Evolutionary conservation across 2,113 vertebrate genomes (phyloP).

Genomic region (Platanista minor): DNA sequence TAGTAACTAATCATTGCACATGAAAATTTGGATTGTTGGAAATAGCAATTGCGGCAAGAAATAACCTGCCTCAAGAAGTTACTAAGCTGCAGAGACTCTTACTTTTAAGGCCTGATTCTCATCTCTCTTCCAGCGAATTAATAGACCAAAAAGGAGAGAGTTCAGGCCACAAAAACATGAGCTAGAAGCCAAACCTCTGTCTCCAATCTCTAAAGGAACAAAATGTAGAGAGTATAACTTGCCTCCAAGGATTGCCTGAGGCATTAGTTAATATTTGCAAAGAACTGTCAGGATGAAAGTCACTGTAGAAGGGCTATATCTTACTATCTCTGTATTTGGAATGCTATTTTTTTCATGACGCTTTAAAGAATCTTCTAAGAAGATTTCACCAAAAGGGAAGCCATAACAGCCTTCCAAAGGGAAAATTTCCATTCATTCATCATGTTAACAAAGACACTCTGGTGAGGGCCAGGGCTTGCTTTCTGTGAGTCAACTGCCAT

Average conservation of each 20-base stretch:
- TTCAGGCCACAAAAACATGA: not conserved
- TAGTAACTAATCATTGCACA: not conserved
- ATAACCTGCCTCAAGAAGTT: not conserved
- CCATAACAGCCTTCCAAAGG: not conserved
- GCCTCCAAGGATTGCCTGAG: not conserved
- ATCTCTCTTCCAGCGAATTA: not conserved
- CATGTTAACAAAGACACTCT: not conserved
- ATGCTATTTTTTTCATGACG: not conserved
- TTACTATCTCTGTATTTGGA: not conserved
- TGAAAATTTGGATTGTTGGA: not conserved
- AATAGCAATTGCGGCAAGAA: not conserved
- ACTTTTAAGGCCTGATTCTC: not conserved
- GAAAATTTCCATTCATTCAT: not conserved
- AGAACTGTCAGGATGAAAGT: not conserved
- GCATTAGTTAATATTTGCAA: not conserved
- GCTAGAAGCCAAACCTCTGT: not conserved
- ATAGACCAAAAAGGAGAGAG: not conserved
- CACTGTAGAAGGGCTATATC: not conserved
- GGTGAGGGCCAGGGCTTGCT: not conserved
- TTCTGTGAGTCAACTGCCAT: not conserved
- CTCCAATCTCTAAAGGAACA: not conserved
- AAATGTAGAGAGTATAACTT: not conserved
- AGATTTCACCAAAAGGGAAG: slow-evolving; percentile 1
- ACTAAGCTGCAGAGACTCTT: not conserved
- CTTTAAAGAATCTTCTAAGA: not conserved